These are phyloP conservation scores for Ctenoplectra terminalis DNA, from an alignment of 1,140 invertebrate genomes.

Conservation along the genomic window DNA sequence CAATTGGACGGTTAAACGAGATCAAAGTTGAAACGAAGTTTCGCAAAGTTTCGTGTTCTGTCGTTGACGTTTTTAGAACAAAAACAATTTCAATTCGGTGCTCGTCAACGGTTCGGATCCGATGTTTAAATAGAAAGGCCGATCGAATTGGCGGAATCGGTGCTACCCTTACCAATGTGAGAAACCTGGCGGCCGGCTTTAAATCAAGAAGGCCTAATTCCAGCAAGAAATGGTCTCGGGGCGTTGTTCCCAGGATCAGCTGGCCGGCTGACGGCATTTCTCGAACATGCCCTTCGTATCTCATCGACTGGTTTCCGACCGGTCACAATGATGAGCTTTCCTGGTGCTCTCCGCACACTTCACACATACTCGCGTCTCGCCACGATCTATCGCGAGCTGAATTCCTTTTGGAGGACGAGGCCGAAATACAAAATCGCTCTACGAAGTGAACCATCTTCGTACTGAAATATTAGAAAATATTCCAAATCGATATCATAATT, in stretches of 20 bases:
- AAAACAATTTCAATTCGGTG: background rate
- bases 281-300: constrained; percentile 77
- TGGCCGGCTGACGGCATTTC: constrained; percentile 81
- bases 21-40: background rate
- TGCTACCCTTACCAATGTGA: constrained; percentile 74
- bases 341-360: constrained; percentile 32
- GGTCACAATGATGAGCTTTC: constrained; percentile 56
- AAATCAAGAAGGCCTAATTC: constrained; percentile 82
- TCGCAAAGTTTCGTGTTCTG: background rate
- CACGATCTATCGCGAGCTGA: background rate
- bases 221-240: constrained; percentile 78
- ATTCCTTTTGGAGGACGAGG: background rate
- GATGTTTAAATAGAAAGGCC: constrained; percentile 21
- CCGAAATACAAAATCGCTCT: no score
- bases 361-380: background rate
- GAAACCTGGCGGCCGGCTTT: constrained; percentile 77
- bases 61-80: constrained; percentile 17
- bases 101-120: background rate
- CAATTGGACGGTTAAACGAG: background rate
- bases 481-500: background rate
- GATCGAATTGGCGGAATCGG: constrained; percentile 38
- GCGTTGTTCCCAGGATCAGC: constrained; percentile 83
- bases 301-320: constrained; percentile 77
- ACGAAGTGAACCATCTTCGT: no score
- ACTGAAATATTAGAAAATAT: background rate